Evolutionary conservation across 2,113 vertebrate species (phyloP).

Genomic region (Bungarus multicinctus): DNA sequence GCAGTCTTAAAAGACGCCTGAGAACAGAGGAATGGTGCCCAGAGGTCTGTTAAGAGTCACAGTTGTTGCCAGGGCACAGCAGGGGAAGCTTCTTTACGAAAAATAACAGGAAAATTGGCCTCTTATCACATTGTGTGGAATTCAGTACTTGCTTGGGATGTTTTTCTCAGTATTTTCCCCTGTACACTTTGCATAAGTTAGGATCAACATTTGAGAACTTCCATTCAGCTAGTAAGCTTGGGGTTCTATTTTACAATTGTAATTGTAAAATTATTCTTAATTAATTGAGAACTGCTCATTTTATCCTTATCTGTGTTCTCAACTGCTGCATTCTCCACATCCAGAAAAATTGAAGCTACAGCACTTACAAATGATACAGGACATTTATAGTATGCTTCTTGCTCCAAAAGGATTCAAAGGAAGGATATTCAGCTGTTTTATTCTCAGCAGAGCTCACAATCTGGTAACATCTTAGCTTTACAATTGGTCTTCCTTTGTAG

Average conservation of each 20-base stretch:
- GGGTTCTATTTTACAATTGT: background rate
- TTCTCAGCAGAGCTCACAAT: background rate
- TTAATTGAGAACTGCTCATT: background rate
- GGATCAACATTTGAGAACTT: background rate
- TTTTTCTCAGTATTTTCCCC: slow-evolving; percentile 1
- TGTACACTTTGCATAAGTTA: background rate
- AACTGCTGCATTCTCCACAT: background rate
- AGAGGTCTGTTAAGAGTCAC: slow-evolving; percentile 7
- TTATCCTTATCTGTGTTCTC: background rate
- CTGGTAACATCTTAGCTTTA: background rate
- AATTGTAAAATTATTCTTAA: too few species aligned
- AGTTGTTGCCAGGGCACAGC: slow-evolving; percentile 35
- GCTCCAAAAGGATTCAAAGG: background rate
- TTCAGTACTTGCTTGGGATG: slow-evolving; percentile 10
- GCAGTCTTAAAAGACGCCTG: slow-evolving; percentile 32
- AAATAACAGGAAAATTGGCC: slow-evolving; percentile 41
- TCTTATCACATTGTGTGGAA: slow-evolving; percentile 3
- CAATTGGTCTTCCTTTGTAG: background rate
- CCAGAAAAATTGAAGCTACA: background rate
- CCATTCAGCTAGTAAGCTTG: background rate
- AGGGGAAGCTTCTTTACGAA: slow-evolving; percentile 42
- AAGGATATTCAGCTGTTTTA: background rate
- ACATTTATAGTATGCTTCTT: background rate
- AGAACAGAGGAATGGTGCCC: slow-evolving; percentile 35
- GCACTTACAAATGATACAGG: background rate